phyloP scores from a whole-genome alignment of 1,140 invertebrate species.

The Microvelia longipes region DNA sequence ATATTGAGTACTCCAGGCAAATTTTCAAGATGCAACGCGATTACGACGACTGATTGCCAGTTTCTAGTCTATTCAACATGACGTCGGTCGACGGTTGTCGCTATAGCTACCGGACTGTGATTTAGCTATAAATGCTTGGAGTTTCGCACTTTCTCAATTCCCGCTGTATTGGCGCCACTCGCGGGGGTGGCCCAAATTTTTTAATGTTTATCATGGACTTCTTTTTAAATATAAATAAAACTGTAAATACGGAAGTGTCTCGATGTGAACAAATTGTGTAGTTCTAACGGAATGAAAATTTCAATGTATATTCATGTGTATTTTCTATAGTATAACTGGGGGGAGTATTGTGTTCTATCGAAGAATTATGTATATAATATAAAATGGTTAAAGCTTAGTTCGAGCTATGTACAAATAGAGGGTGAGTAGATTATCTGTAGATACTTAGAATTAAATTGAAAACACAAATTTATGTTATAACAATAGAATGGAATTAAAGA shows the following conservation, averaged over 20 bases:
- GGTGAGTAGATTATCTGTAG: conserved; percentile 18
- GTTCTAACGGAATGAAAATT: conserved; percentile 7
- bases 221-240: conserved; percentile 11
- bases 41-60: conserved; percentile 11
- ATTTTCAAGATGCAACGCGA: conserved; percentile 25
- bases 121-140: conserved; percentile 12
- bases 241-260: conserved; percentile 9
- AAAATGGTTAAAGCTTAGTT: not conserved
- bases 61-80: conserved; percentile 7
- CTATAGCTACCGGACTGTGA: conserved; percentile 10
- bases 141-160: conserved; percentile 16
- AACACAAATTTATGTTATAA: conserved; percentile 3
- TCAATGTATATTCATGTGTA: conserved; percentile 21
- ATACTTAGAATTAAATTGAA: conserved; percentile 1
- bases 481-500: not conserved
- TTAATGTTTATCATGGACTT: not conserved
- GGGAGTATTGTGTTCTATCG: conserved; percentile 16
- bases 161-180: conserved; percentile 10
- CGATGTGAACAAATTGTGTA: conserved; percentile 16
- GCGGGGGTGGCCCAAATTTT: conserved; percentile 7
- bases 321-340: conserved; percentile 20
- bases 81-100: not conserved
- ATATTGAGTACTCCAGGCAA: conserved; percentile 27
- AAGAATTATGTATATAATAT: conserved; percentile 13
- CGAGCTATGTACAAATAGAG: conserved; percentile 17